Evolutionary conservation across 2,888 invertebrate species (phyloP).

Genomic region (Drosophila multiciliata): DNA sequence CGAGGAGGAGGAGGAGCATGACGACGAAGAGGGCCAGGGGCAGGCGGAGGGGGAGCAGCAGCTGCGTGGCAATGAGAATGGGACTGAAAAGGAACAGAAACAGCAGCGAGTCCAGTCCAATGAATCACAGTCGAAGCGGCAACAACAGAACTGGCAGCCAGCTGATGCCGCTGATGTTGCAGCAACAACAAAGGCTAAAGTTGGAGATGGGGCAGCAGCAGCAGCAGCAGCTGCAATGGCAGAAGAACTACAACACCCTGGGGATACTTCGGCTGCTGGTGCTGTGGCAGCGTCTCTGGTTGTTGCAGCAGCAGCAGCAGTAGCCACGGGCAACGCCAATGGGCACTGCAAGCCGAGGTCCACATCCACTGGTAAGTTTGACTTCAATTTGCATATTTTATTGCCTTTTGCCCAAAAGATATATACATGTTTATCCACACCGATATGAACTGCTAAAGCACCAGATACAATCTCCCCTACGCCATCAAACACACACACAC

Average conservation of each 20-base stretch:
- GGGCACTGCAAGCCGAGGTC: constrained; percentile 68
- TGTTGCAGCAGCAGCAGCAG: constrained; percentile 17
- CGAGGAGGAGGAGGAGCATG: constrained; percentile 67
- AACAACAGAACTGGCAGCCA: constrained; percentile 56
- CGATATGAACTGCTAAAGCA: constrained; percentile 45
- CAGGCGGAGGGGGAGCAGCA: constrained; percentile 43
- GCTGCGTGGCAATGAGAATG: constrained; percentile 46
- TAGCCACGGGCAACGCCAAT: constrained; percentile 42
- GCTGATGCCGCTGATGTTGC: constrained; percentile 61
- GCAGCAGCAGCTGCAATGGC: constrained; percentile 34
- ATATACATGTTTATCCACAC: constrained; percentile 53
- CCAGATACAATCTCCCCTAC: constrained; percentile 9
- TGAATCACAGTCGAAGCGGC: constrained; percentile 60
- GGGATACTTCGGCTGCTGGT: constrained; percentile 37
- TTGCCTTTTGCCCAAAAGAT: constrained; percentile 75
- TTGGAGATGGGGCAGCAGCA: constrained; percentile 27
- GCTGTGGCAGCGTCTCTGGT: constrained; percentile 36
- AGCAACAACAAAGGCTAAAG: constrained; percentile 34
- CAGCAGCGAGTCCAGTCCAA: constrained; percentile 40
- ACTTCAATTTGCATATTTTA: constrained; percentile 83
- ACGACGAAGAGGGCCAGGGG: neutral
- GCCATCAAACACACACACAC: neutral
- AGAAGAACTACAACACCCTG: constrained; percentile 70
- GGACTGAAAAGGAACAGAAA: constrained; percentile 39
- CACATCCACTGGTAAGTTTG: constrained; percentile 72